phyloP scores from a whole-genome alignment of 2,113 vertebrate species.

The Dolichallabes microphthalmus region DNA sequence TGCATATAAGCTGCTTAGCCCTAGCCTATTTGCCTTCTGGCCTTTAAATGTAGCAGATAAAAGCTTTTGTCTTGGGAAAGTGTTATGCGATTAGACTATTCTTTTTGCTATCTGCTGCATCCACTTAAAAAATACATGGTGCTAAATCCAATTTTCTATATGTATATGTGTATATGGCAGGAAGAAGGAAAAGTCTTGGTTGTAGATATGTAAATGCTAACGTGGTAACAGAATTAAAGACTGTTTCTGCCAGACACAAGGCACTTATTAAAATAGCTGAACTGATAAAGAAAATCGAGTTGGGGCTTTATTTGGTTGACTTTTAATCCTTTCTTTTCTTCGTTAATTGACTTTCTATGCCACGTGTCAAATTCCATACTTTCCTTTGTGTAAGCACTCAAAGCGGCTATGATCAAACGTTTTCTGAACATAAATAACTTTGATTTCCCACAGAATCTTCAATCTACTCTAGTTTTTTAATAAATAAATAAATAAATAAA shows the following conservation, averaged over 20 bases:
- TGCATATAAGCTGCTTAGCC: constrained; percentile 65
- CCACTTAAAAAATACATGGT: neutral
- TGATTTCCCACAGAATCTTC: neutral
- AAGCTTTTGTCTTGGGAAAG: constrained; percentile 53
- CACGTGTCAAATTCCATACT: neutral
- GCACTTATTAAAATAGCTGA: neutral
- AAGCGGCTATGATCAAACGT: neutral
- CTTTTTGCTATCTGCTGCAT: constrained; percentile 27
- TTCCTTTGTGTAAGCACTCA: neutral
- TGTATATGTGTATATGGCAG: constrained; percentile 8
- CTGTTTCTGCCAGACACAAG: neutral
- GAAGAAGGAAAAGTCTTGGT: neutral
- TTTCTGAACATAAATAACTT: neutral
- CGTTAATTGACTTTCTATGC: neutral
- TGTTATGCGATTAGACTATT: constrained; percentile 33
- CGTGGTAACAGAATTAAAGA: constrained; percentile 1
- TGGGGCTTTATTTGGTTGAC: neutral
- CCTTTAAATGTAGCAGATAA: constrained; percentile 61
- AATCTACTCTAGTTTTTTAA: neutral
- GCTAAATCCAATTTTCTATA: constrained; percentile 32
- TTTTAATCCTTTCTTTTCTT: neutral
- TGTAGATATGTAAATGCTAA: constrained; percentile 2
- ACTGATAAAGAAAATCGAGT: constrained; percentile 14
- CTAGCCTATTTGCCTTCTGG: constrained; percentile 52
- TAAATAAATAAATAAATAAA: too few relatives aligned